Percentiles rank a stretch among this genome's conserved stretches.
phyloP scores from a whole-genome alignment of 2,797 vertebrate species.

The Oreochromis grahami region DNA sequence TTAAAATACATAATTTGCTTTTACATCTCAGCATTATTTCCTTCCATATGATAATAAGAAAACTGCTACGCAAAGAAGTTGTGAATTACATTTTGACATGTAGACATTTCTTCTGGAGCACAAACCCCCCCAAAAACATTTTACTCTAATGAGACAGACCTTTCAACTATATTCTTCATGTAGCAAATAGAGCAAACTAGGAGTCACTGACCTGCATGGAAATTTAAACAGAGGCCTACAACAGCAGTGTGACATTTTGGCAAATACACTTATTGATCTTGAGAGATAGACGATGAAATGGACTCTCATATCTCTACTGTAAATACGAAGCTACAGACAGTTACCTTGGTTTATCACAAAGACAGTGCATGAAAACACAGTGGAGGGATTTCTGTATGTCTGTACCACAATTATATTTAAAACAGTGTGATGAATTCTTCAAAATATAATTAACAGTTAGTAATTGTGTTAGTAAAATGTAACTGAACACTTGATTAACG shows the following conservation, averaged over 20 bases:
- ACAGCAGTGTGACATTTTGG: not conserved
- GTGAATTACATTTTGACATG: not conserved
- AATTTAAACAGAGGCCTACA: not conserved
- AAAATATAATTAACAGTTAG: not conserved
- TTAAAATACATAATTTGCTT: not conserved
- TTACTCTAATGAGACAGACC: not conserved
- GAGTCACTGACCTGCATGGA: not conserved
- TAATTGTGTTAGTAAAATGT: not conserved
- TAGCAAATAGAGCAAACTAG: not conserved
- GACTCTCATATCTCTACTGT: not conserved
- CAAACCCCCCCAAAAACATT: not conserved
- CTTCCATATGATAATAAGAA: not conserved
- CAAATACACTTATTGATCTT: not conserved
- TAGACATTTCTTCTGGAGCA: not conserved
- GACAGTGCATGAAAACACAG: not conserved
- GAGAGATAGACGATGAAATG: not conserved
- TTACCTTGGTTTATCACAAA: not conserved
- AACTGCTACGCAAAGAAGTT: not conserved
- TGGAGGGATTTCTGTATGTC: not conserved
- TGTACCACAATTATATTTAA: not conserved
- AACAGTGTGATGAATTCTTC: not conserved
- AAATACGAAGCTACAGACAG: not conserved
- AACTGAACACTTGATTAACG: not conserved
- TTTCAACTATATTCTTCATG: not conserved
- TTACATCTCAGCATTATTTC: not conserved